A percentile compares a stretch with the other conserved stretches of the same genome.
These are phyloP conservation scores for Lucinisca nassula DNA, from an alignment of 2,888 invertebrate genomes.

Conservation along the genomic window DNA sequence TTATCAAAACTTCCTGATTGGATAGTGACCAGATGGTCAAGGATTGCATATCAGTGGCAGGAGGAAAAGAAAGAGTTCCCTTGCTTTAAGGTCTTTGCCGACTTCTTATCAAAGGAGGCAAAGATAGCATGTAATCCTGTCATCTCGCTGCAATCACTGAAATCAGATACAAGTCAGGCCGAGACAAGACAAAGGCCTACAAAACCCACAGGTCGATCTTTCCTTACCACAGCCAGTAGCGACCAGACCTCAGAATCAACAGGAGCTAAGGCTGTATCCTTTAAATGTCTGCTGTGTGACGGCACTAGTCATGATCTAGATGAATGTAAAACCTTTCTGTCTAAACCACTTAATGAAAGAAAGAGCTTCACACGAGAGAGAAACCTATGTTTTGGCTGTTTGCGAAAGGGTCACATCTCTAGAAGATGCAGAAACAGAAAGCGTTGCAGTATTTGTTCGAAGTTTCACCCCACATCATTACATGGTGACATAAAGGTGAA, in stretches of 20 bases:
- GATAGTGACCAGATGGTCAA: constrained; percentile 31
- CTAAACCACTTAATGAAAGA: constrained; percentile 41
- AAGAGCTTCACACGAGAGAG: constrained; percentile 42
- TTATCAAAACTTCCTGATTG: constrained; percentile 55
- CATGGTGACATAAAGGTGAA: constrained; percentile 38
- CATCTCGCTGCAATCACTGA: constrained; percentile 49
- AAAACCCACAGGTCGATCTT: neutral
- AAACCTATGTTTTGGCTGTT: constrained; percentile 51
- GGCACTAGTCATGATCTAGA: constrained; percentile 46
- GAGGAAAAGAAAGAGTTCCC: constrained; percentile 28
- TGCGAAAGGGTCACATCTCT: constrained; percentile 42
- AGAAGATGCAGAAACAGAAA: constrained; percentile 38
- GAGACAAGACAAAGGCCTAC: neutral
- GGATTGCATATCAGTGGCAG: constrained; percentile 30
- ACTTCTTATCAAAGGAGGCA: constrained; percentile 61
- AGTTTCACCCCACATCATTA: constrained; percentile 46
- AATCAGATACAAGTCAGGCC: neutral
- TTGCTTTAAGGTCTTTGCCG: constrained; percentile 46
- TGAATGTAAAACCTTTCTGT: constrained; percentile 32
- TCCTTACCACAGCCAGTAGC: neutral
- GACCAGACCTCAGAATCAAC: neutral
- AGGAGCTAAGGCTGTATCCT: neutral
- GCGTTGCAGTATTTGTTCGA: constrained; percentile 40
- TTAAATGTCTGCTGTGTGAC: too few relatives aligned
- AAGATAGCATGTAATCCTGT: constrained; percentile 66